Evolutionary conservation across 2,797 vertebrate species (phyloP), one percentile per base, ranked within the genome.

Genomic region (Chelon auratus): DNA sequence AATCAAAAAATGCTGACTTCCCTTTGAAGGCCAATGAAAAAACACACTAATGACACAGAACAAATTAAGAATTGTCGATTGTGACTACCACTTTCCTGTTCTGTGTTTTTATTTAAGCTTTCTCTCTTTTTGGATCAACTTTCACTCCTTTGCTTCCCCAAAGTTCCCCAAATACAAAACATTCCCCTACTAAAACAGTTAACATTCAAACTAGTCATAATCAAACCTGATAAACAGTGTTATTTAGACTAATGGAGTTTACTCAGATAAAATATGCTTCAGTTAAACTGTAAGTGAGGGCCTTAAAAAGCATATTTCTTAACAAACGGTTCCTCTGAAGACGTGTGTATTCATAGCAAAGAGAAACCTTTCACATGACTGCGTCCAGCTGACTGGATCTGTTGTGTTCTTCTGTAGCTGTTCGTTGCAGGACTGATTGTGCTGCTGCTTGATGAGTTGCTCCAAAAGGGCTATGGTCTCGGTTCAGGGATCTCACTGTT

Each of bases 401-500:
- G n/a, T 51, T 75, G 9, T 75, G 9, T 78, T 75, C 7, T 48
- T 47, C 66, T 75, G 1, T 75, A 99, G 98, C 94, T 99, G 73
- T 99, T 99, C 87, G 97, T 99, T 22, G 97, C 98, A 18, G 98
- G 98, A 5, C 87, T 99, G 80, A 99, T 99, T 33, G 98, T 99
- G 74, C 92, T 99, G 69, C 95, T 99, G 43, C 91, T 99, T 92
- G 98, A 99, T 63, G 98, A 99, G 87, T 89, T 99, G 69, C 94
- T 99, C 0, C 98, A 99, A 77, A 99, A 99, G 58, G 98, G 98
- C 3, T 99, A 99, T 0, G 98, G 98, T 40, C 94, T 99, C 3
- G 97, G 98, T 61, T 99, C 98, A 50, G 98, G 98, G 0, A 99
- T 99, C 74, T 99, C 98, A 5, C 96, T 99, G 62, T 99, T 99